Conservation (phyloP, 2,797 vertebrate species). For the Pelodytes ibericus region DNA sequence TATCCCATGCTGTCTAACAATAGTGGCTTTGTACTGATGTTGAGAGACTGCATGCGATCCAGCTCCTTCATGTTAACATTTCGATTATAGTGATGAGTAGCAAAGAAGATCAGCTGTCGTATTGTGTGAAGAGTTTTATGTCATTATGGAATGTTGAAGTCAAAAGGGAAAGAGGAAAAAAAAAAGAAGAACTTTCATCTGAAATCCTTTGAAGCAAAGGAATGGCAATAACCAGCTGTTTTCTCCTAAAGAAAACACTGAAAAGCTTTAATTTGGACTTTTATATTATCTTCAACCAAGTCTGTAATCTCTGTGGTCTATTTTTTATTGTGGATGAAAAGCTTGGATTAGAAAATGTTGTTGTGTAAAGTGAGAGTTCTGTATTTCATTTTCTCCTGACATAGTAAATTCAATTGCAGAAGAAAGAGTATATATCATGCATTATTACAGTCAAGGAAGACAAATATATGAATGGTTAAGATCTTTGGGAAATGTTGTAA, state of each 20-base stretch:
- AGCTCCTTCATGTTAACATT: conserved; percentile 63
- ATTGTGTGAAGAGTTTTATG: conserved; percentile 55
- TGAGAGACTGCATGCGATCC: conserved; percentile 61
- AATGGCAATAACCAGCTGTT: conserved; percentile 59
- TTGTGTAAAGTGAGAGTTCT: conserved; percentile 18
- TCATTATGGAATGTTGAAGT: conserved; percentile 57
- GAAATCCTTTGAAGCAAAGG: conserved; percentile 60
- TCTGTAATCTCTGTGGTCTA: conserved; percentile 54
- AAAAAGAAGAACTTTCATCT: conserved; percentile 62
- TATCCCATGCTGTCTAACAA: conserved; percentile 58
- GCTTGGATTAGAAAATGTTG: conserved; percentile 32
- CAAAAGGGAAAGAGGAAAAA: conserved; percentile 51
- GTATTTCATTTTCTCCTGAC: conserved; percentile 47
- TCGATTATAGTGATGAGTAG: conserved; percentile 66
- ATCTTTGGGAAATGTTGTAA: conserved; percentile 38
- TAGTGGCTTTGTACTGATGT: conserved; percentile 58
- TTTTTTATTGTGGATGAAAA: conserved; percentile 57
- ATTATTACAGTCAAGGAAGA: conserved; percentile 49
- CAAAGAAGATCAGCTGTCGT: conserved; percentile 58
- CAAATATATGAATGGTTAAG: conserved; percentile 38
- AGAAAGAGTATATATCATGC: conserved; percentile 46
- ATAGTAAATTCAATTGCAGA: conserved; percentile 39
- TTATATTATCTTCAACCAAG: conserved; percentile 41
- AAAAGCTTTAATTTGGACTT: conserved; percentile 32
- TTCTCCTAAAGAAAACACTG: conserved; percentile 59